Base-by-base conservation (phyloP, 2,113 vertebrate genomes). In the Oryzias celebensis region DNA sequence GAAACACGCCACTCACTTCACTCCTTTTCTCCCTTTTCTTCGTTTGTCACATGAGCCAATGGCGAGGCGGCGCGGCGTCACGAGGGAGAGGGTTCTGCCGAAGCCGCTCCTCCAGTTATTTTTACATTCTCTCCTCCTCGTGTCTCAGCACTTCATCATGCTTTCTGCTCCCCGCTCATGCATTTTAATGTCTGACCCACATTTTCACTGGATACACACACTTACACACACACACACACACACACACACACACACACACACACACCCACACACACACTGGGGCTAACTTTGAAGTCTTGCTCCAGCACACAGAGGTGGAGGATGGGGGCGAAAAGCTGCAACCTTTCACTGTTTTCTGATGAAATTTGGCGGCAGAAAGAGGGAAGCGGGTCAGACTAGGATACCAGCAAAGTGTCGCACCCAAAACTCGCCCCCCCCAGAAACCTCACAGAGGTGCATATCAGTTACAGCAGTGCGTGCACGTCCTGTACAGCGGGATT, bases 131-230 rank as follows among this genome's bases (percentile, higher is more conserved):
- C 65, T 72, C 46, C 81, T 84, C 76, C 74, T 72, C 78, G 84
- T 82, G 81, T 75, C 84, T 72, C 84, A 85, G 75, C 77, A 83
- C 84, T 82, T 86, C 85, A 83, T 81, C 83, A 78, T 79, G 79
- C 82, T 83, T 68, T 85, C 83, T 88, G 83, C 82, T 83, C 77
- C 73, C 56, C 44, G 51, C 85, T 84, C 87, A 88, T 90, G 70
- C 62, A 90, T 91, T 87, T 90, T 91, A 91, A 91, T 91, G 87
- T 82, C 68, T 90, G 89, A 89, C 90, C 90, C 89, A 91, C 87
- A 91, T 91, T 90, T 36, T 80, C 75, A 65, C 54, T 71, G 50
- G 26, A 73, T 59, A 28, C 42, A 26, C 62, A 26, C 58, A 65
- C 64, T 81, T 77, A 74, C 64, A 68, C 80, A 68, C 80, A 64